A percentile compares a stretch with the other conserved stretches of the same genome.
Conservation (phyloP, 2,113 vertebrate species). For the Carollia perspicillata region DNA sequence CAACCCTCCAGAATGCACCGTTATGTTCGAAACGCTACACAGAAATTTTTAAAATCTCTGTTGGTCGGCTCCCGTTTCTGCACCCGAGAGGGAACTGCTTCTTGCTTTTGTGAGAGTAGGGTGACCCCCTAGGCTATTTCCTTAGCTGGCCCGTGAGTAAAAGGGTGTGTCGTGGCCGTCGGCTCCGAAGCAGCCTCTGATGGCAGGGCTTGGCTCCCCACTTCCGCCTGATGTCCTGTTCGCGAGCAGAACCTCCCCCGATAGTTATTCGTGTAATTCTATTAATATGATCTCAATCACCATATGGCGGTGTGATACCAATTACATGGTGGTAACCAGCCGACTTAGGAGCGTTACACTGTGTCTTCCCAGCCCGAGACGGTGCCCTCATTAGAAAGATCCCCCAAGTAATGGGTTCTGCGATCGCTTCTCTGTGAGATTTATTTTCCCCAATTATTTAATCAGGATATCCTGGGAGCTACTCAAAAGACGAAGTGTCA, state of each 20-base stretch:
- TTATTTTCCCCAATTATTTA: background rate
- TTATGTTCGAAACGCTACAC: background rate
- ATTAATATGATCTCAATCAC: conserved; percentile 67
- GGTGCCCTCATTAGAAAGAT: background rate
- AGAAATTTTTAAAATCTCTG: background rate
- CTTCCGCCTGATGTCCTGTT: background rate
- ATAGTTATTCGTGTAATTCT: conserved; percentile 63
- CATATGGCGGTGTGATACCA: conserved; percentile 63
- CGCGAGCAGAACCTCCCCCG: conserved; percentile 28
- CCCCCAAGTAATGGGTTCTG: background rate
- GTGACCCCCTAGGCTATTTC: background rate
- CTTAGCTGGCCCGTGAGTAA: background rate
- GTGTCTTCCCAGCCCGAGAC: background rate
- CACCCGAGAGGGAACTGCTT: background rate
- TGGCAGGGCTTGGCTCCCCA: background rate
- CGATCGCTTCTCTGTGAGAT: background rate
- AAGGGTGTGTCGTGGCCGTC: background rate
- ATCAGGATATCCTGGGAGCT: background rate
- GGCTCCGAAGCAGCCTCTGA: background rate
- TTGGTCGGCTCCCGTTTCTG: background rate
- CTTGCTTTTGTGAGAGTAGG: background rate
- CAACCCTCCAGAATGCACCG: background rate
- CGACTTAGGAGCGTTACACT: background rate
- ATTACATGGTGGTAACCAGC: conserved; percentile 12
- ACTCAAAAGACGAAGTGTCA: conserved; percentile 27